These are phyloP conservation scores for Malacoctenus gilli DNA, from an alignment of 2,797 vertebrate species.

Conservation along the genomic window DNA sequence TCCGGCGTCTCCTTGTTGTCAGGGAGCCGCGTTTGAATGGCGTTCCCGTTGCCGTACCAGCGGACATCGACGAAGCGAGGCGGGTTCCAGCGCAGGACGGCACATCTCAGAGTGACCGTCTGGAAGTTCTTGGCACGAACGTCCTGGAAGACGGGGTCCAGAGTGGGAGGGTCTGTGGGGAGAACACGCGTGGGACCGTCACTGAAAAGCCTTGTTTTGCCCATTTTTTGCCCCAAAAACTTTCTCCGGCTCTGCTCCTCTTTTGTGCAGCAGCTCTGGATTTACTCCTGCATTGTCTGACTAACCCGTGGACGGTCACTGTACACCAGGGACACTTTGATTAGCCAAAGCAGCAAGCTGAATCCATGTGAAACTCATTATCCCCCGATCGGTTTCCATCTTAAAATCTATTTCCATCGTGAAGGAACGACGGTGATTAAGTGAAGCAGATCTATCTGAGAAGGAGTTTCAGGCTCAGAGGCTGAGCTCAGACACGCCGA, in stretches of 20 bases:
- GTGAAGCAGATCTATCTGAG: background rate
- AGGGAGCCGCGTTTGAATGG: conserved; percentile 74
- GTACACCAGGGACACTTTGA: background rate
- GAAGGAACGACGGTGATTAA: background rate
- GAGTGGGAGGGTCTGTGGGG: conserved; percentile 86
- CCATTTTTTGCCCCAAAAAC: no score
- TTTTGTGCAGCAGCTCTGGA: background rate
- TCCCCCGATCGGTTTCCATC: conserved; percentile 7
- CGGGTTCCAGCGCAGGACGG: conserved; percentile 89
- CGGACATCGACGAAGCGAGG: conserved; percentile 85
- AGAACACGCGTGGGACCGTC: conserved; percentile 1
- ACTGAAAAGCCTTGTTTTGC: no score
- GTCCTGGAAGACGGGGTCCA: conserved; percentile 90
- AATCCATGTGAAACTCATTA: conserved; percentile 11
- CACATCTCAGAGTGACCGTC: conserved; percentile 86
- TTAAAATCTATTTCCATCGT: conserved; percentile 10
- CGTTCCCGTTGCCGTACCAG: conserved; percentile 89
- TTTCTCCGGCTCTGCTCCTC: no score
- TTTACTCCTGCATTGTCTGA: no score
- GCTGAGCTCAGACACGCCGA: background rate
- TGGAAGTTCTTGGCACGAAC: conserved; percentile 86
- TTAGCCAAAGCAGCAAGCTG: background rate
- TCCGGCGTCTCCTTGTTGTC: conserved; percentile 89
- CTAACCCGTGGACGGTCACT: background rate
- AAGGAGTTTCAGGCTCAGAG: background rate